Evolutionary conservation across 2,888 invertebrate species (phyloP).

Genomic region (Girardia tigrina): DNA sequence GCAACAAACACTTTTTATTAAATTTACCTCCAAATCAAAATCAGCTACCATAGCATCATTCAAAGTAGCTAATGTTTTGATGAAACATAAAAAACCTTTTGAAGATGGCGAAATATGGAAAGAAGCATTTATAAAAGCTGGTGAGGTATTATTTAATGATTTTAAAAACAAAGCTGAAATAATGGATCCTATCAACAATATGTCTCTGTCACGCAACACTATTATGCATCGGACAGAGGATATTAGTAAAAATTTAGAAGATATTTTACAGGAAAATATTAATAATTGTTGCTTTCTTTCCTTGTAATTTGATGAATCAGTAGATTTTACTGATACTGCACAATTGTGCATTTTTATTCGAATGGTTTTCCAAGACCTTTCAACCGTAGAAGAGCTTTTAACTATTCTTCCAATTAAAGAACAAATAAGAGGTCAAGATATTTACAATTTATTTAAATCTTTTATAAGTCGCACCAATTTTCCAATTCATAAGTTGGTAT

Average conservation of each 20-base stretch:
- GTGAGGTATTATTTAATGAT: neutral
- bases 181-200: neutral
- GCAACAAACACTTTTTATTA: neutral
- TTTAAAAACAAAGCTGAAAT: constrained; percentile 13
- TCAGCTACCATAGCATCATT: neutral
- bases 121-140: constrained; percentile 23
- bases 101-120: constrained; percentile 15
- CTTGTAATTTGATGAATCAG: neutral
- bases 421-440: constrained; percentile 12
- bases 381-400: neutral
- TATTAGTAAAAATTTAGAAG: constrained; percentile 15
- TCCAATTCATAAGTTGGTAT: constrained; percentile 1
- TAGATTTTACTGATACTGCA: neutral
- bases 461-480: constrained; percentile 20
- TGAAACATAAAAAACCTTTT: constrained; percentile 8
- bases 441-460: constrained; percentile 5
- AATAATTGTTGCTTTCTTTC: constrained; percentile 17
- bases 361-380: neutral
- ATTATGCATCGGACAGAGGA: constrained; percentile 12
- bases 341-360: constrained; percentile 19
- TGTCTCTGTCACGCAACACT: constrained; percentile 1
- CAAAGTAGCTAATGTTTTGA: constrained; percentile 4
- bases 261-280: neutral
- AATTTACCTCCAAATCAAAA: constrained; percentile 5
- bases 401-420: constrained; percentile 2